Percentiles rank a stretch among this genome's conserved stretches.
These are phyloP conservation scores for Orgyia antiqua DNA, from an alignment of 2,888 invertebrate genomes.

Conservation along the genomic window DNA sequence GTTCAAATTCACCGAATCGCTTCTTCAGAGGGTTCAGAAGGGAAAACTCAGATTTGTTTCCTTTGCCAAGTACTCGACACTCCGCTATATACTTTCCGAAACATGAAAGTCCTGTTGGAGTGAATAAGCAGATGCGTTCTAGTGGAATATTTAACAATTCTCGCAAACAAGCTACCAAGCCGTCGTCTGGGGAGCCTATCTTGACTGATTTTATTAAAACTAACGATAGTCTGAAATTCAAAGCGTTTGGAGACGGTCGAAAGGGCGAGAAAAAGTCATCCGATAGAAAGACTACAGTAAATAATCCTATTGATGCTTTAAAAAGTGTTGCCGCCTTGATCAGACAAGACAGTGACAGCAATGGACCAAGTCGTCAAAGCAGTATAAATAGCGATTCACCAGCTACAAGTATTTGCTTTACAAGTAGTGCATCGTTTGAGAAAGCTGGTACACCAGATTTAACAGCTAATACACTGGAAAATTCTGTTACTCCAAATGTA, in stretches of 20 bases:
- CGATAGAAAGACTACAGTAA: slow-evolving; percentile 45
- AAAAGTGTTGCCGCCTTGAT: slow-evolving; percentile 64
- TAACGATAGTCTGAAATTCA: slow-evolving; percentile 71
- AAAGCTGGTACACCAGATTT: slow-evolving; percentile 58
- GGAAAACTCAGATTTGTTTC: slow-evolving; percentile 91
- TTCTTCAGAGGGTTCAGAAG: slow-evolving; percentile 89
- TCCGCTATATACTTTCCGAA: slow-evolving; percentile 83
- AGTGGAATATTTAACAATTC: slow-evolving; percentile 85
- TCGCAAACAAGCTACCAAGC: slow-evolving; percentile 75
- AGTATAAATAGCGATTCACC: slow-evolving; percentile 67
- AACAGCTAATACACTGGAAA: slow-evolving; percentile 54
- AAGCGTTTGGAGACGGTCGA: slow-evolving; percentile 57
- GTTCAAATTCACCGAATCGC: slow-evolving; percentile 82
- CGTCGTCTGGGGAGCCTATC: slow-evolving; percentile 81
- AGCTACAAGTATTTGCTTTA: slow-evolving; percentile 58
- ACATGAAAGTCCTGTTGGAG: slow-evolving; percentile 66
- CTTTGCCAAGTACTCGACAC: slow-evolving; percentile 84
- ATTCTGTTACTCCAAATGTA: slow-evolving; percentile 29
- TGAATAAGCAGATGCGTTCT: slow-evolving; percentile 75
- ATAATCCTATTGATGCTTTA: slow-evolving; percentile 63
- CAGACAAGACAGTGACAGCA: slow-evolving; percentile 58
- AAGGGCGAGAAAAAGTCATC: slow-evolving; percentile 44
- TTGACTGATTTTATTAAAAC: slow-evolving; percentile 83
- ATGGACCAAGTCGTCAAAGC: slow-evolving; percentile 58
- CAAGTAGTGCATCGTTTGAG: slow-evolving; percentile 53